These are phyloP conservation scores for Shargacucullia verbasci DNA, from an alignment of 2,888 invertebrate species.

Conservation along the genomic window DNA sequence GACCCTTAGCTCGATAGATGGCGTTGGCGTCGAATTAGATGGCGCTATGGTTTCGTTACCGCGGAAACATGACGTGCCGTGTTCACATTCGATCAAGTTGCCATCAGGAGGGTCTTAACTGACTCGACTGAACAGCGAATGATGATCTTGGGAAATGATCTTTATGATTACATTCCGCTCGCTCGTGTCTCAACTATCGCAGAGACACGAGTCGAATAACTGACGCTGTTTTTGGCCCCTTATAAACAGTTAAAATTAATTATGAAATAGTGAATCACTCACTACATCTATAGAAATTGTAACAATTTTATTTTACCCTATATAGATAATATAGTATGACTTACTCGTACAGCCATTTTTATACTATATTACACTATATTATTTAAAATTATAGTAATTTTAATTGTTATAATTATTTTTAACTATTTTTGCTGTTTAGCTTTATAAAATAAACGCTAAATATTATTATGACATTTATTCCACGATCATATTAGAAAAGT, in stretches of 20 bases:
- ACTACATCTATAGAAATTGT: too few relatives aligned
- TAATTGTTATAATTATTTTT: too few relatives aligned
- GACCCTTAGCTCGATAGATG: constrained; percentile 59
- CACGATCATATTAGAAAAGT: too few relatives aligned
- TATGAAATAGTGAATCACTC: too few relatives aligned
- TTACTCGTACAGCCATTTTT: too few relatives aligned
- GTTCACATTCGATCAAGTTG: constrained; percentile 27
- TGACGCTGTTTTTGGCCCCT: constrained; percentile 77
- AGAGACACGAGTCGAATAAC: constrained; percentile 70
- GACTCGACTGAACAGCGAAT: constrained; percentile 88
- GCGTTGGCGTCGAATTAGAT: constrained; percentile 57
- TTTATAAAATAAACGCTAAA: too few relatives aligned
- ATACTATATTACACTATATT: too few relatives aligned
- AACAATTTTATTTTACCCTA: too few relatives aligned
- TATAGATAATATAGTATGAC: too few relatives aligned
- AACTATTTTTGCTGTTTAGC: too few relatives aligned
- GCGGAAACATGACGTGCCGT: constrained; percentile 25
- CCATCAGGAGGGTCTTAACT: constrained; percentile 86
- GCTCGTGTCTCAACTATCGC: constrained; percentile 77
- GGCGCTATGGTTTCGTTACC: constrained; percentile 60
- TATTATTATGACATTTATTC: too few relatives aligned
- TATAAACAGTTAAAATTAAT: constrained; percentile 4
- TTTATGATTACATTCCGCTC: constrained; percentile 75
- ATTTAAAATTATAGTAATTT: too few relatives aligned
- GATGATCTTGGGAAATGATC: constrained; percentile 81